phyloP scores from a whole-genome alignment of 2,113 vertebrate species.

The Heptranchias perlo region DNA sequence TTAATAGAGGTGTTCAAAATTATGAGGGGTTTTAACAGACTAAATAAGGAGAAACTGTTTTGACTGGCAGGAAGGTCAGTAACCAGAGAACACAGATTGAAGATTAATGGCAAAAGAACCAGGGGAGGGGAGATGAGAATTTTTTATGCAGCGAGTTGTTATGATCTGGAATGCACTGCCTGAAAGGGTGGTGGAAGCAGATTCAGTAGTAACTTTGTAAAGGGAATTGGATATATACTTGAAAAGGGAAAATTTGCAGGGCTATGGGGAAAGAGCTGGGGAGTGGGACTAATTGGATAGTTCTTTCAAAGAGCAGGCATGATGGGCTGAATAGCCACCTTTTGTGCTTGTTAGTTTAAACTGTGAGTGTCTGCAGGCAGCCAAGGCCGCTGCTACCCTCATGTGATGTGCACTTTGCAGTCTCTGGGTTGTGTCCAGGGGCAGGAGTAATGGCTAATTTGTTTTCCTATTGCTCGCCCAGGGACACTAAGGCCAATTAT shows the following conservation, averaged over 20 bases:
- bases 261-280: neutral
- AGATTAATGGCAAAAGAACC: neutral
- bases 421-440: too few relatives aligned
- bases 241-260: neutral
- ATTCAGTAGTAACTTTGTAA: too few relatives aligned
- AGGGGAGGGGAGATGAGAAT: neutral
- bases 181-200: too few relatives aligned
- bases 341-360: too few relatives aligned
- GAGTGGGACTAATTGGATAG: too few relatives aligned
- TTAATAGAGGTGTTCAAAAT: neutral
- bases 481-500: neutral
- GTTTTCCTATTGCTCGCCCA: neutral
- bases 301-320: too few relatives aligned
- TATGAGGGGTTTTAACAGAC: neutral
- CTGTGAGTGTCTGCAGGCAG: neutral
- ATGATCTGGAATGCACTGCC: too few relatives aligned
- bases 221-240: neutral
- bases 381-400: neutral
- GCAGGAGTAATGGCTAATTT: too few relatives aligned
- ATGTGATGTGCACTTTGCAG: too few relatives aligned
- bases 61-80: neutral
- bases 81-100: neutral
- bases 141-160: neutral
- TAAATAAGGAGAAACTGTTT: neutral
- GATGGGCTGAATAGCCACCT: neutral